These are phyloP conservation scores for Sebastes diaconus DNA, from an alignment of 2,797 vertebrate genomes.

Conservation along the genomic window DNA sequence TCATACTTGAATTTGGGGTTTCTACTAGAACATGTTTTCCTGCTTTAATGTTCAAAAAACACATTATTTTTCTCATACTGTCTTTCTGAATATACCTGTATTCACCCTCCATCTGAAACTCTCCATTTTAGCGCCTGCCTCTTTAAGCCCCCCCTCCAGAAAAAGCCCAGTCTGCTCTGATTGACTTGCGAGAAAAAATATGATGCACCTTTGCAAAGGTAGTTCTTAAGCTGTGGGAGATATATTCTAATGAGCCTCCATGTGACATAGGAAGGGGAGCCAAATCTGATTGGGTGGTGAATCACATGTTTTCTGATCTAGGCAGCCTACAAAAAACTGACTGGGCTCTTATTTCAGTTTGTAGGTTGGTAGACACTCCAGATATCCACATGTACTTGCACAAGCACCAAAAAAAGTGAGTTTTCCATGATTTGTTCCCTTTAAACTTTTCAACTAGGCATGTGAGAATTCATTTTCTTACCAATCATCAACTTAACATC, in stretches of 20 bases:
- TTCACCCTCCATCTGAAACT: too few species aligned
- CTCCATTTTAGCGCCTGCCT: too few species aligned
- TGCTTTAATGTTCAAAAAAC: too few species aligned
- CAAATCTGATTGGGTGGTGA: background rate
- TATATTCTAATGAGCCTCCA: background rate
- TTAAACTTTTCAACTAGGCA: background rate
- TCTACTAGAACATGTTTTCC: too few species aligned
- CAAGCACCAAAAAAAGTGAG: background rate
- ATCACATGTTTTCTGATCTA: background rate
- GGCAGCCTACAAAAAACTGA: background rate
- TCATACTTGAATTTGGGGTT: too few species aligned
- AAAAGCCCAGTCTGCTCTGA: too few species aligned
- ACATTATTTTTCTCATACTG: too few species aligned
- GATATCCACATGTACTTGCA: background rate
- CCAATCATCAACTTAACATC: background rate
- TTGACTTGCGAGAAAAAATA: too few species aligned
- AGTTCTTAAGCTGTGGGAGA: accelerated
- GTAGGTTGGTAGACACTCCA: background rate
- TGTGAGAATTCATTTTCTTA: background rate
- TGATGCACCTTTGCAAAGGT: background rate
- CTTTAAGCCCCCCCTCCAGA: too few species aligned
- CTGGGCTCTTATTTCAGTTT: background rate
- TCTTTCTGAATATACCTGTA: too few species aligned
- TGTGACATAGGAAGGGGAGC: background rate
- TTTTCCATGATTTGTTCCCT: background rate